Conservation (phyloP, 2,797 vertebrate genomes). For the Perodicticus potto region DNA sequence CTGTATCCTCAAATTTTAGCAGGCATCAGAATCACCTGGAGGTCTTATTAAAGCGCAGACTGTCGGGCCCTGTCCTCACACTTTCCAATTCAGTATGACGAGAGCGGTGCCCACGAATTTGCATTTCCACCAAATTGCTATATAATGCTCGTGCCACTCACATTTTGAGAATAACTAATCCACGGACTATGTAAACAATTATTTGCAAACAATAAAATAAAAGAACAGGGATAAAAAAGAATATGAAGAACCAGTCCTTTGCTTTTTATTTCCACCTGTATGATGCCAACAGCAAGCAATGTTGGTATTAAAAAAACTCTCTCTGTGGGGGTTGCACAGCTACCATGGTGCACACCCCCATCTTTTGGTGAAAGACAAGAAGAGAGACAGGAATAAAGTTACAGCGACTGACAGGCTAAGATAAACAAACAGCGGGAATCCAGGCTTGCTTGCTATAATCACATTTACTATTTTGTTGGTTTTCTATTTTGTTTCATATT, state of each 20-base stretch:
- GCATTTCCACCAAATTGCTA: neutral
- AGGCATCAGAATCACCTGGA: neutral
- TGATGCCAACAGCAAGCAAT: neutral
- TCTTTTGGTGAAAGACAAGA: neutral
- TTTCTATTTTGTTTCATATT: neutral
- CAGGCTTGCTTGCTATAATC: neutral
- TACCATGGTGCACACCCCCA: neutral
- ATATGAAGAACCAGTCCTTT: neutral
- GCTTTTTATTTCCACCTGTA: neutral
- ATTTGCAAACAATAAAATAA: neutral
- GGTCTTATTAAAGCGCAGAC: neutral
- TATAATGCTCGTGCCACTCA: fast-evolving
- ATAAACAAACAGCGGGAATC: neutral
- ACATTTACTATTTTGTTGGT: neutral
- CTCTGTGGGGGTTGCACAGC: fast-evolving
- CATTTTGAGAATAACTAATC: neutral
- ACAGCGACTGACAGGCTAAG: neutral
- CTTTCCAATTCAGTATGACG: neutral
- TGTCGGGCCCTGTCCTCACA: neutral
- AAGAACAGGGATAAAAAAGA: neutral
- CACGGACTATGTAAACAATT: neutral
- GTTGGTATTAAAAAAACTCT: neutral
- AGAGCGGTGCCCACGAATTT: neutral
- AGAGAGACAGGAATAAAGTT: neutral
- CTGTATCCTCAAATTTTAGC: neutral